Percentiles rank a stretch among this genome's conserved stretches.
Evolutionary conservation across 2,797 vertebrate species (phyloP).

Genomic region (Xenops minutus): DNA sequence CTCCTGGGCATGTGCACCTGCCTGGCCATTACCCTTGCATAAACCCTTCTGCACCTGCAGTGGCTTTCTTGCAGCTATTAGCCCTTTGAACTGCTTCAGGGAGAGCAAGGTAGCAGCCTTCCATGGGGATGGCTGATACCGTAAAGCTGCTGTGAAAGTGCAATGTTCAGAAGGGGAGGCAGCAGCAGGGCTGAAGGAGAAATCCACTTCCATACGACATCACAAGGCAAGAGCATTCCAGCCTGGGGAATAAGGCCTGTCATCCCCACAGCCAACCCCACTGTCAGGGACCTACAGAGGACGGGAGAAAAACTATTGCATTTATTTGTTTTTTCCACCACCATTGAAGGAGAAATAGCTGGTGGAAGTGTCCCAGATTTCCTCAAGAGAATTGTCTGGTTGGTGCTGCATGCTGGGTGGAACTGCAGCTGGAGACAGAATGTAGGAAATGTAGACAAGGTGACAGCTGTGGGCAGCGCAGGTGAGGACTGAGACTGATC

Average conservation of each 20-base stretch:
- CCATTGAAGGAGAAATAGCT: not conserved
- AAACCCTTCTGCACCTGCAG: not conserved
- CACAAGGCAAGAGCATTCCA: not conserved
- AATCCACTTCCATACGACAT: not conserved
- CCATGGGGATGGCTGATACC: fast-evolving
- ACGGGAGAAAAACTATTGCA: not conserved
- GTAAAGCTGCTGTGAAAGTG: not conserved
- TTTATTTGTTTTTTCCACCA: not conserved
- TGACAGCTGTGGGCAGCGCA: not conserved
- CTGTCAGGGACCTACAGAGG: not conserved
- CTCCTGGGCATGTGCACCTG: fast-evolving
- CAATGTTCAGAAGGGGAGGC: not conserved
- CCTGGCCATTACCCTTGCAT: not conserved
- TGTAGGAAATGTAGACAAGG: not conserved
- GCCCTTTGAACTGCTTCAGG: not conserved
- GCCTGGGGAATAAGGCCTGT: not conserved
- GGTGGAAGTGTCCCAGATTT: not conserved
- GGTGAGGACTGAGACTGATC: not conserved
- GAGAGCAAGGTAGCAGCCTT: not conserved
- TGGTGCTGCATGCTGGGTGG: not conserved
- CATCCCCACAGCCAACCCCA: fast-evolving
- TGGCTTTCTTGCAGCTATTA: not conserved
- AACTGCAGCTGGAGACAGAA: not conserved
- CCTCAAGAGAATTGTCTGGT: not conserved
- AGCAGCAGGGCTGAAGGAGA: not conserved